Base-by-base conservation (phyloP, 2,888 invertebrate genomes). In the Acleris laterana region DNA sequence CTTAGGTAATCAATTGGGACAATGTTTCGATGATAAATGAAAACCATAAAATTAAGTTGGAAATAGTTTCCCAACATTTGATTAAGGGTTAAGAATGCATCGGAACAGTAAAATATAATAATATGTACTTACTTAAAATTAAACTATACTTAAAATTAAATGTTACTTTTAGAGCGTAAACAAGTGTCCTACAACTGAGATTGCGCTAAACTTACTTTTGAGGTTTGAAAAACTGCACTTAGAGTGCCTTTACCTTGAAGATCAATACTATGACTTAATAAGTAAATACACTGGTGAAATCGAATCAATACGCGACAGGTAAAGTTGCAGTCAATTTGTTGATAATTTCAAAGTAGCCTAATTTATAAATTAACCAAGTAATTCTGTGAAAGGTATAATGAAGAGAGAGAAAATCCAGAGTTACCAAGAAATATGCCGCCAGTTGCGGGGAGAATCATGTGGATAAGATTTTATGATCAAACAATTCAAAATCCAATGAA, bases 391-490 rank as follows among this genome's bases (percentile, higher is more conserved):
- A 94, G 95, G 63, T 97, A 98, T 77, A 96, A 97, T 70, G 95
- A 96, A 80, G 95, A 96, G 72, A 94, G 97, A 74, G 95, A 95
- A 64, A 93, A 95, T 71, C 97, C 97, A 0, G 94, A 95, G 1
- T 81, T 97, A 11, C 95, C 96, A 0, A 90, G 96, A 64, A 96
- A 96, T 78, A 94, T 96, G 92, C 96, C 98, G 3, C 97, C 97
- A 0, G 95, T 97, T 17, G 93, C 96, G 17, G 98, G 97, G 5
- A 94, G 97, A 77, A 95, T 98, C 20, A 93, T 95, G 81, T 98
- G 98, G 98, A 96, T 97, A 71, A 92, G 97, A 67, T 96, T 96
- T 75, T 94, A 97, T 67, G 95, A 95, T 74, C 94, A 94, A 67
- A 95, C 95, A 70, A 95, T 98, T 62, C 95, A 96, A 76, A 89